These are phyloP conservation scores for Acanthosoma haemorrhoidale DNA, from an alignment of 2,888 invertebrate genomes.

Conservation along the genomic window DNA sequence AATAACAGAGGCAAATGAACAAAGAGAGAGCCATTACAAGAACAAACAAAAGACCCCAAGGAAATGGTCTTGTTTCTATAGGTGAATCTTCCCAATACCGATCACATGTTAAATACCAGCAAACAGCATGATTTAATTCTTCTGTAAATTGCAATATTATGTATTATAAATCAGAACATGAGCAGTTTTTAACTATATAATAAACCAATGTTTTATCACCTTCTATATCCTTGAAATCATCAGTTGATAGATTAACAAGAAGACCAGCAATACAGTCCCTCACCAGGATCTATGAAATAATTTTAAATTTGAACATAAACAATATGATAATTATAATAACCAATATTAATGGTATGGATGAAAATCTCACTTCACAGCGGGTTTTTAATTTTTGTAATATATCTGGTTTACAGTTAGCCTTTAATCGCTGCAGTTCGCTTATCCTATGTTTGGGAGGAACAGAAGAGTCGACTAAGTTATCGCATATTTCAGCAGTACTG, in stretches of 20 bases:
- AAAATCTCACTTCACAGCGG: constrained; percentile 57
- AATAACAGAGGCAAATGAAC: constrained; percentile 83
- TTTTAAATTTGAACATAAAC: constrained; percentile 37
- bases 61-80: constrained; percentile 67
- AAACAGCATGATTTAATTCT: constrained; percentile 80
- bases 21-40: constrained; percentile 74
- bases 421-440: constrained; percentile 63
- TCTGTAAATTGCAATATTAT: constrained; percentile 52
- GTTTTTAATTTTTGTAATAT: constrained; percentile 67
- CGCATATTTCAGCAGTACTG: constrained; percentile 51
- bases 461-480: constrained; percentile 60
- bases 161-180: background rate
- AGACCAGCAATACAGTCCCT: constrained; percentile 78
- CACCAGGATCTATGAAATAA: constrained; percentile 57
- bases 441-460: constrained; percentile 63
- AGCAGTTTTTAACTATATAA: background rate
- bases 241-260: constrained; percentile 69
- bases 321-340: background rate
- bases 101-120: constrained; percentile 88
- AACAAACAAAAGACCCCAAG: constrained; percentile 72
- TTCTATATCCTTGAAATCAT: constrained; percentile 81
- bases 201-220: constrained; percentile 50
- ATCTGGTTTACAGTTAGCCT: constrained; percentile 74
- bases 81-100: constrained; percentile 84
- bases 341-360: too few species aligned